phyloP scores from a whole-genome alignment of 2,797 vertebrate genomes.

The Halcyon leucocephala region DNA sequence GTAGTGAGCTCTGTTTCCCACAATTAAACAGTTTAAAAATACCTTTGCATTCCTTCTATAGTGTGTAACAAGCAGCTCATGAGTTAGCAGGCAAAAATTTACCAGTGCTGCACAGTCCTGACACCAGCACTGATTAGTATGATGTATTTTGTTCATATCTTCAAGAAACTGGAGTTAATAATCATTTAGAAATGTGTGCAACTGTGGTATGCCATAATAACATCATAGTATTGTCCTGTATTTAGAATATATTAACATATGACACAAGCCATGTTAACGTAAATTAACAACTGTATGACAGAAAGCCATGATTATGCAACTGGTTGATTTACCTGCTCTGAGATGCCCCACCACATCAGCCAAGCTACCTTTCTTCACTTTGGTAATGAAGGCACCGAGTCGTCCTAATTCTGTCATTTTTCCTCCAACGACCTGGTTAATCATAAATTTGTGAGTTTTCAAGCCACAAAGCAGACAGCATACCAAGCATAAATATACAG shows the following conservation, averaged over 20 bases:
- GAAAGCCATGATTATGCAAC: neutral
- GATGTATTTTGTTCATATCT: neutral
- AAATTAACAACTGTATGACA: neutral
- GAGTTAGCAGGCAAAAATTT: neutral
- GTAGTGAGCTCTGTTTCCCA: neutral
- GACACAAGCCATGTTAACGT: neutral
- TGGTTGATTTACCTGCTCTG: conserved; percentile 88
- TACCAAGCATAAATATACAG: neutral
- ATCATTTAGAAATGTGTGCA: neutral
- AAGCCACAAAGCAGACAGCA: neutral
- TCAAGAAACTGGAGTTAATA: neutral
- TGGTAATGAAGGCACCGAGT: conserved; percentile 99
- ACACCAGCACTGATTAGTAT: neutral
- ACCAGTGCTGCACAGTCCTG: neutral
- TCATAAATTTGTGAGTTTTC: conserved; percentile 46
- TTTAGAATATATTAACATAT: neutral
- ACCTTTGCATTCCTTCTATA: neutral
- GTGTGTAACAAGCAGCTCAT: neutral
- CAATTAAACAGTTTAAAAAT: neutral
- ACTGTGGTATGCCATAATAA: neutral
- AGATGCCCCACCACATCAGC: conserved; percentile 97
- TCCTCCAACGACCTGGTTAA: conserved; percentile 92
- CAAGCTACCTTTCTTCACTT: conserved; percentile 99
- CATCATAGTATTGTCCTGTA: neutral
- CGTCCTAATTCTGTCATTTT: conserved; percentile 97